Conservation (phyloP, 2,797 vertebrate species). For the Argyrosomus regius region DNA sequence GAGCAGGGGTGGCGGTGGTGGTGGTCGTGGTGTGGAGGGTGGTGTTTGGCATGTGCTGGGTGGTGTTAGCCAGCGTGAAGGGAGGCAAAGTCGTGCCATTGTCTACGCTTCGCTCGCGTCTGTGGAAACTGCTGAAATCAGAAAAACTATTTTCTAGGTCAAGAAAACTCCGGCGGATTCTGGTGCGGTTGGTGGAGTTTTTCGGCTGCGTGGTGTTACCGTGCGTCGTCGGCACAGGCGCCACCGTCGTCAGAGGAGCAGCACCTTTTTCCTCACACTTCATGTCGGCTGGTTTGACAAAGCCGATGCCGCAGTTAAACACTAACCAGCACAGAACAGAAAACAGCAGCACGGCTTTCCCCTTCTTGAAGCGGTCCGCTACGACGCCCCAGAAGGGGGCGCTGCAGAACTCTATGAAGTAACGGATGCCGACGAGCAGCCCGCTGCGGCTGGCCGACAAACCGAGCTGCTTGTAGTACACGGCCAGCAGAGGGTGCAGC, state of each 20-base stretch:
- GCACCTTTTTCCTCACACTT: constrained; percentile 84
- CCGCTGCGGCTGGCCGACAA: constrained; percentile 95
- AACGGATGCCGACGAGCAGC: constrained; percentile 95
- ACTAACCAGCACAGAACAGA: constrained; percentile 96
- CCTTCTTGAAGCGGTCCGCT: constrained; percentile 95
- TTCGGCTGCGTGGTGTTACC: constrained; percentile 76
- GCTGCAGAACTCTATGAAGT: constrained; percentile 99
- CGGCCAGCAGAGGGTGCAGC: constrained; percentile 93
- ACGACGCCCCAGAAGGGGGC: constrained; percentile 98
- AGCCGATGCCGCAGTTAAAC: constrained; percentile 96
- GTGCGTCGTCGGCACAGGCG: fast-evolving
- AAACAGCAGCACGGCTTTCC: constrained; percentile 94
- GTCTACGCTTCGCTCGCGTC: constrained; percentile 52
- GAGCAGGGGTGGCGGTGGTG: constrained; percentile 43
- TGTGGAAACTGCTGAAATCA: background rate
- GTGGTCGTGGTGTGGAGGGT: constrained; percentile 21
- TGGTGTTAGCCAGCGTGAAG: background rate
- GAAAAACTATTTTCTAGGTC: background rate
- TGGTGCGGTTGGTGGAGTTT: constrained; percentile 46
- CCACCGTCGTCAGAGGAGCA: background rate
- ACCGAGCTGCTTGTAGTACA: constrained; percentile 98
- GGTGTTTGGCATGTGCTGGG: background rate
- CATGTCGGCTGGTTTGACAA: constrained; percentile 92
- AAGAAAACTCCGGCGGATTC: constrained; percentile 23
- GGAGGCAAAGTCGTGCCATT: constrained; percentile 11